These are phyloP conservation scores for Vannuccia rotundouncinata DNA, from an alignment of 2,888 invertebrate genomes.

Conservation along the genomic window DNA sequence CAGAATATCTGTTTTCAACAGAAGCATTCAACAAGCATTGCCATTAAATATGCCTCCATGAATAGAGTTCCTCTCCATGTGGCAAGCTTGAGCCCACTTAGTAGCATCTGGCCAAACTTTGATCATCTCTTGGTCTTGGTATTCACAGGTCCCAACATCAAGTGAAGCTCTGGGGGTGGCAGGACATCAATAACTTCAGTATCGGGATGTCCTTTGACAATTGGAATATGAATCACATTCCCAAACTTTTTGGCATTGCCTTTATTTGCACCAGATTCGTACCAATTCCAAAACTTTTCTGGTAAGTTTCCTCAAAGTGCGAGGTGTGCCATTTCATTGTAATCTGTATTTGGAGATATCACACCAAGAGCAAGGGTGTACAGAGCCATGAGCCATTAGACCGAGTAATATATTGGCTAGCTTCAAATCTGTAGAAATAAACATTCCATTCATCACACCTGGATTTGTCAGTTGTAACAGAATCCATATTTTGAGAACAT, in stretches of 20 bases:
- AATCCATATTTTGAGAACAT: constrained; percentile 8
- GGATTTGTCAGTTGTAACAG: not conserved
- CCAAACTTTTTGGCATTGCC: not conserved
- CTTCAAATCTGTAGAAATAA: constrained; percentile 27
- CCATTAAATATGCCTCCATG: constrained; percentile 24
- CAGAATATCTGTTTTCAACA: not conserved
- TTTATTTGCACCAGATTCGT: not conserved
- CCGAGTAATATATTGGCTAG: constrained; percentile 26
- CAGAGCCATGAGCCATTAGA: constrained; percentile 16
- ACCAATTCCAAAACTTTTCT: not conserved
- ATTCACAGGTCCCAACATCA: not conserved
- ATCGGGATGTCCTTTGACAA: not conserved
- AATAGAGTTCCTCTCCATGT: not conserved
- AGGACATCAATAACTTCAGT: constrained; percentile 7
- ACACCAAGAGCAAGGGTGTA: constrained; percentile 15
- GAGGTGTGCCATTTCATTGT: not conserved
- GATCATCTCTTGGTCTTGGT: not conserved
- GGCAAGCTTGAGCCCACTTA: constrained; percentile 12
- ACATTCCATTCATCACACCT: too few species aligned
- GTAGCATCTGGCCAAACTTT: constrained; percentile 12
- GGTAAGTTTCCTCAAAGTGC: not conserved
- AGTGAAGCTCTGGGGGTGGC: constrained; percentile 26
- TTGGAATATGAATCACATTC: constrained; percentile 1
- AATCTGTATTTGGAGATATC: not conserved
- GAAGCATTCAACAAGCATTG: not conserved